These are phyloP conservation scores for Siniperca chuatsi DNA, from an alignment of 2,113 vertebrate genomes.

Conservation along the genomic window DNA sequence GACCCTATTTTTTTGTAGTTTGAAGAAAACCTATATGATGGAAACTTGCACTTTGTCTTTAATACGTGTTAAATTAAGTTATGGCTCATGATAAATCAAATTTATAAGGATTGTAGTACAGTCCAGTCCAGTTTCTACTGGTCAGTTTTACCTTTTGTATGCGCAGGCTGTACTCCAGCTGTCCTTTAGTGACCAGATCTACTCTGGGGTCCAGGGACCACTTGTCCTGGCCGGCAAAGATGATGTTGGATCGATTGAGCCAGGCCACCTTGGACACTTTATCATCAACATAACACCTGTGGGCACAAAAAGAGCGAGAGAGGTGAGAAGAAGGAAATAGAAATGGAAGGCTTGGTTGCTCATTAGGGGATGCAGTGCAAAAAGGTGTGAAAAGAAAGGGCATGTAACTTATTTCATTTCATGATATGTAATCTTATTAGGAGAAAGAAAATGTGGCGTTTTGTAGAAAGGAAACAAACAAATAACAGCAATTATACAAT, in stretches of 20 bases:
- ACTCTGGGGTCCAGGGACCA: conserved; percentile 98
- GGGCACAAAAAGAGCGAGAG: conserved; percentile 35
- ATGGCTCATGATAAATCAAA: not conserved
- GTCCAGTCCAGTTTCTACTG: not conserved
- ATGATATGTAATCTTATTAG: not conserved
- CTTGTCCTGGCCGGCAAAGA: conserved; percentile 98
- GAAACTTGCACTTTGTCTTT: not conserved
- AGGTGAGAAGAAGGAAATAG: conserved; percentile 7
- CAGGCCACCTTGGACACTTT: conserved; percentile 98
- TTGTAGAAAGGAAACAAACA: conserved; percentile 11
- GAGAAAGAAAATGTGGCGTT: conserved; percentile 6
- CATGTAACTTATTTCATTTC: not conserved
- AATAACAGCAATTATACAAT: conserved; percentile 9
- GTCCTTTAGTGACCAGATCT: conserved; percentile 95
- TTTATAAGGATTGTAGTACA: too few relatives aligned
- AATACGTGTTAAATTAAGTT: not conserved
- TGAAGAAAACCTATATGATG: not conserved
- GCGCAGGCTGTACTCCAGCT: conserved; percentile 97
- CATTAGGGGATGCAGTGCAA: not conserved
- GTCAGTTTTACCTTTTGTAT: conserved; percentile 89
- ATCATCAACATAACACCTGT: conserved; percentile 98
- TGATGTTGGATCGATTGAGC: conserved; percentile 99
- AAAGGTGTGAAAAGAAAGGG: not conserved
- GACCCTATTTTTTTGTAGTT: not conserved
- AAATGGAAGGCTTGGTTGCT: not conserved